These are phyloP conservation scores for Lampris megalopsis DNA, from an alignment of 2,113 vertebrate species.

Conservation along the genomic window DNA sequence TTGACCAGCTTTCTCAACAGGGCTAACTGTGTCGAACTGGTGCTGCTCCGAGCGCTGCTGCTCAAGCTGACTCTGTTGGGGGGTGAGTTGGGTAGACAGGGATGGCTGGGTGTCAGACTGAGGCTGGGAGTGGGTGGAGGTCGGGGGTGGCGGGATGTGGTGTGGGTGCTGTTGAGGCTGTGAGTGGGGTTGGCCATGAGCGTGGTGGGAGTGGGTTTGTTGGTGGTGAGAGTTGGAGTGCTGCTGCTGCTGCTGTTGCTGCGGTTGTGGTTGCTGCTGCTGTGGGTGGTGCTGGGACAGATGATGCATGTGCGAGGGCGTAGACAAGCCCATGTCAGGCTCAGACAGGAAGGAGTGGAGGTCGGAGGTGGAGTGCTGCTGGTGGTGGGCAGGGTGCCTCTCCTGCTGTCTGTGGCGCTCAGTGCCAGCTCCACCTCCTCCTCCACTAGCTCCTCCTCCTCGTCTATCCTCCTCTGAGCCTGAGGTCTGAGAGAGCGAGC, in stretches of 20 bases:
- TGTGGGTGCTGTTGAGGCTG: conserved; percentile 64
- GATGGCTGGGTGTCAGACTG: conserved; percentile 73
- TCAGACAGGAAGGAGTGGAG: conserved; percentile 84
- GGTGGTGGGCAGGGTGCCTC: conserved; percentile 77
- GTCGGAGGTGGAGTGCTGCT: conserved; percentile 79
- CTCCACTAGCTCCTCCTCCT: conserved; percentile 63
- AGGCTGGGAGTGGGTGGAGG: conserved; percentile 71
- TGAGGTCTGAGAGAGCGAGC: conserved; percentile 82
- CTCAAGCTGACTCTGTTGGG: conserved; percentile 86
- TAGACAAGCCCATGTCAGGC: conserved; percentile 78
- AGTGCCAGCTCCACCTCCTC: conserved; percentile 57
- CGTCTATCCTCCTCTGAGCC: conserved; percentile 76
- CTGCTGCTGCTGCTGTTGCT: conserved; percentile 72
- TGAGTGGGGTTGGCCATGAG: conserved; percentile 72
- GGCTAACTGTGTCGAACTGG: conserved; percentile 86
- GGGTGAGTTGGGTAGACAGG: conserved; percentile 78
- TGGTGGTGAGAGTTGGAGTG: conserved; percentile 77
- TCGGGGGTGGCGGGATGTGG: conserved; percentile 74
- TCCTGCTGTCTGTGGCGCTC: conserved; percentile 79
- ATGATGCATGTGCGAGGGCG: conserved; percentile 81
- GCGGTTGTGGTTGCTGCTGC: conserved; percentile 72
- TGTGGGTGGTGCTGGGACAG: conserved; percentile 79
- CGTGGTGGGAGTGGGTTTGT: conserved; percentile 76
- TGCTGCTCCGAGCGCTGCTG: conserved; percentile 86
- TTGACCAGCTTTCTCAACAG: conserved; percentile 83